Conservation (phyloP, 2,888 invertebrate species). For the Oeneis ivallda region DNA sequence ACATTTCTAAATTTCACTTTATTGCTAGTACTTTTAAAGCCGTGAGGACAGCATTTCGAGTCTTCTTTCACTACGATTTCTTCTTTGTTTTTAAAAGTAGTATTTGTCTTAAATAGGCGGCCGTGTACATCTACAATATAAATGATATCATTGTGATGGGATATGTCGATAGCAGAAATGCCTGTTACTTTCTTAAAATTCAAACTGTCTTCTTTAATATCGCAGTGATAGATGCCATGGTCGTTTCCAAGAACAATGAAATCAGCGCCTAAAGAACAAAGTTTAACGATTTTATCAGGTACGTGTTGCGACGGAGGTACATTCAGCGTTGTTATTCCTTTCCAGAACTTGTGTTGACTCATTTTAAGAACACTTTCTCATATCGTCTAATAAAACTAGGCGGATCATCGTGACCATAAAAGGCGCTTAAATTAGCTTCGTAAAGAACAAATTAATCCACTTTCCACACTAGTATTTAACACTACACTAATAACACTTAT, state of each 20-base stretch:
- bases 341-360: constrained; percentile 78
- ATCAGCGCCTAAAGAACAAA: constrained; percentile 64
- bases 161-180: constrained; percentile 83
- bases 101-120: constrained; percentile 80
- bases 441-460: neutral
- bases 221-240: constrained; percentile 72
- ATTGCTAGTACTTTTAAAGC: constrained; percentile 83
- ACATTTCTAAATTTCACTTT: constrained; percentile 84
- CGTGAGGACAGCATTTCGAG: constrained; percentile 84
- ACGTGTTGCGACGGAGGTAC: constrained; percentile 62
- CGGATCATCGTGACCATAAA: constrained; percentile 38
- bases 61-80: constrained; percentile 85
- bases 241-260: constrained; percentile 73
- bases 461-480: constrained; percentile 1
- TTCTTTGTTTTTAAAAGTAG: constrained; percentile 79
- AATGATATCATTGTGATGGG: constrained; percentile 81
- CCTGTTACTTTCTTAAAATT: constrained; percentile 75
- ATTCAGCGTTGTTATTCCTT: constrained; percentile 64
- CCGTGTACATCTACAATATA: constrained; percentile 84
- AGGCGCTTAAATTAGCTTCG: constrained; percentile 22
- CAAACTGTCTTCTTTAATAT: constrained; percentile 63
- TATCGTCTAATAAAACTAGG: constrained; percentile 38
- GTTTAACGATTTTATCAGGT: constrained; percentile 74
- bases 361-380: constrained; percentile 61
- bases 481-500: constrained; percentile 1